phyloP scores from a whole-genome alignment of 2,888 invertebrate species.

The Autographa pulchrina region DNA sequence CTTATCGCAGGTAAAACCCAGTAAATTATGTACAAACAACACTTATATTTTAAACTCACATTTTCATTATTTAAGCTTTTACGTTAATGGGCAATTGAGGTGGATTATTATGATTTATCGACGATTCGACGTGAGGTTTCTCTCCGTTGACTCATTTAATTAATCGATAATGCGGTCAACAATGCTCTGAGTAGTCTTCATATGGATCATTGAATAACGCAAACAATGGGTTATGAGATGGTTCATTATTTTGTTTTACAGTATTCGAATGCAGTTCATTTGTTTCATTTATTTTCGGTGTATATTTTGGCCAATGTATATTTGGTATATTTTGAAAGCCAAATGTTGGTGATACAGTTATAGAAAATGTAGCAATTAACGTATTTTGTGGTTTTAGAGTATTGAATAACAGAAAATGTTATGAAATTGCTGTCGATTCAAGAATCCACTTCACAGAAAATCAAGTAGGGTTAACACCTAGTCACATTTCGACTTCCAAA shows the following conservation, averaged over 20 bases:
- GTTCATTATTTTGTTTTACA: not conserved
- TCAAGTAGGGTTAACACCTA: not conserved
- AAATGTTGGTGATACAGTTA: too few relatives aligned
- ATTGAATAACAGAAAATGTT: too few relatives aligned
- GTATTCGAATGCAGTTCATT: too few relatives aligned
- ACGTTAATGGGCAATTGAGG: constrained; percentile 4
- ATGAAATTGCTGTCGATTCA: too few relatives aligned
- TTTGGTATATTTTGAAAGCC: too few relatives aligned
- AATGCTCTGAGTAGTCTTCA: not conserved
- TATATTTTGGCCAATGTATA: not conserved
- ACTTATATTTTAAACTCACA: not conserved
- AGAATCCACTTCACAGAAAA: not conserved
- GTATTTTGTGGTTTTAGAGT: too few relatives aligned
- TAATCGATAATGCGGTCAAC: not conserved
- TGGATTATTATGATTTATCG: constrained; percentile 7
- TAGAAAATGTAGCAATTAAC: too few relatives aligned
- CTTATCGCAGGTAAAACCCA: not conserved
- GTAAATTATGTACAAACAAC: constrained; percentile 1
- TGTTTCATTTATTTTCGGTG: too few relatives aligned
- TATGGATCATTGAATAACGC: not conserved
- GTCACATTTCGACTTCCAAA: not conserved
- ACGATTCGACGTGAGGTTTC: not conserved
- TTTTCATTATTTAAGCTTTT: constrained; percentile 2
- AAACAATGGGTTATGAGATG: not conserved
- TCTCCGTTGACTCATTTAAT: constrained; percentile 1